These are phyloP conservation scores for Lophius americanus DNA, from an alignment of 2,797 vertebrate genomes.

Conservation along the genomic window DNA sequence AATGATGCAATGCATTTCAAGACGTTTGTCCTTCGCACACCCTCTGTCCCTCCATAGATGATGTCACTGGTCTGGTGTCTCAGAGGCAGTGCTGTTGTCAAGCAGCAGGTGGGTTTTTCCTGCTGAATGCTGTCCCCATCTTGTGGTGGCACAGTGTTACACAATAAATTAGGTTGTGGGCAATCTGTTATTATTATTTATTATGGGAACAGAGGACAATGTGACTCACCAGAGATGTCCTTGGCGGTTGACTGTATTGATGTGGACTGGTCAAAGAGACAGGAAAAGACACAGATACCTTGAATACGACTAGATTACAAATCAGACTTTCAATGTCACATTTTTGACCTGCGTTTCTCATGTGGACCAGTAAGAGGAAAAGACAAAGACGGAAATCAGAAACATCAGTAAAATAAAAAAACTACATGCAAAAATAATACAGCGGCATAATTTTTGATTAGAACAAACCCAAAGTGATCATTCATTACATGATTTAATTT, in stretches of 20 bases:
- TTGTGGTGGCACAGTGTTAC: constrained; percentile 31
- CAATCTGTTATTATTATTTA: constrained; percentile 43
- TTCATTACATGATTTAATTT: background rate
- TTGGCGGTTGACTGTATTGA: constrained; percentile 46
- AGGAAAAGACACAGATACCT: constrained; percentile 41
- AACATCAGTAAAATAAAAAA: too few species aligned
- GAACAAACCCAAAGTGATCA: too few species aligned
- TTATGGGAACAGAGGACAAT: constrained; percentile 43
- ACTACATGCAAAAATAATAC: too few species aligned
- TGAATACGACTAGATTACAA: constrained; percentile 46
- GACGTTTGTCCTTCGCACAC: constrained; percentile 79
- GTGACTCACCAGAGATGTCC: constrained; percentile 61
- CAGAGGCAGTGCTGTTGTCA: constrained; percentile 44
- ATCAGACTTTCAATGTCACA: constrained; percentile 32
- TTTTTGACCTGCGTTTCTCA: background rate
- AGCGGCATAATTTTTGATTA: too few species aligned
- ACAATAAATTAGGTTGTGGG: constrained; percentile 30
- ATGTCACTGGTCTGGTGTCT: constrained; percentile 72
- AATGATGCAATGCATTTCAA: constrained; percentile 77
- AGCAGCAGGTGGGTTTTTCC: background rate
- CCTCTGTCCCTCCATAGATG: constrained; percentile 74
- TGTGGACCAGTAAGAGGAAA: too few species aligned
- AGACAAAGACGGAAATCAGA: too few species aligned
- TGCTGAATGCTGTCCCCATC: constrained; percentile 50
- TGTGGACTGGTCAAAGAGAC: constrained; percentile 51